Base-by-base conservation (phyloP, 1,140 invertebrate species). In the Leptinotarsa lineolata region DNA sequence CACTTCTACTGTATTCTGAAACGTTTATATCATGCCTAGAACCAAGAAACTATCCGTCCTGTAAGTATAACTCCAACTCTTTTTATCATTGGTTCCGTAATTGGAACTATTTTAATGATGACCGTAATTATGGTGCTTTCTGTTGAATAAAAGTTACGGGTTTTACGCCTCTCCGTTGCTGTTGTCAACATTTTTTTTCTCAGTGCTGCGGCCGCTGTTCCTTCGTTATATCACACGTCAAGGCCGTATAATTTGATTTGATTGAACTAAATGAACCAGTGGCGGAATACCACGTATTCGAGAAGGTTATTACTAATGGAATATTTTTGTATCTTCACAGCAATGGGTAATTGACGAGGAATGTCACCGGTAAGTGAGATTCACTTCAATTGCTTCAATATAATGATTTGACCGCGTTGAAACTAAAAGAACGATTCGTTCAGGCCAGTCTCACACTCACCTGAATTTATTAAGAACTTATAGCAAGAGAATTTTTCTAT, bases 81-180 rank as follows among this genome's bases (percentile, higher is more conserved):
- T 54, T 13, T 8, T 16, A 54, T 54, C 15, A 3, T 18, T 54
- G 15, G n/a, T 15, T 54, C 15, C 48, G 48, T 54, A 54, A 54
- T 54, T 54, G 48, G 48, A n/a, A 54, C n/a, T 54, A 54, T 54
- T 54, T 54, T 54, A 54, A 54, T 54, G 48, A 54, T 54, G 48
- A 13, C 15, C n/a, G 15, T 54, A 54, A 54, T 54, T n/a, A 54
- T 54, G 48, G 16, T 54, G 48, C n/a, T 16, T 13, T 54, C 48
- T 54, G n/a, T 18, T 54, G n/a, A 54, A 54, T 54, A 54, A 18
- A 54, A 54, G 16, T 54, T 54, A 54, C 48, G 48, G 48, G 48
- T 54, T 54, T 54, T 54, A 54, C 48, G 48, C 48, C 48, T 54
- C 48, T 15, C 16, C 48, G 48, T 54, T 18, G 48, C 48, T 13